phyloP scores from a whole-genome alignment of 1,140 invertebrate genomes.

The Antheraea mylitta region DNA sequence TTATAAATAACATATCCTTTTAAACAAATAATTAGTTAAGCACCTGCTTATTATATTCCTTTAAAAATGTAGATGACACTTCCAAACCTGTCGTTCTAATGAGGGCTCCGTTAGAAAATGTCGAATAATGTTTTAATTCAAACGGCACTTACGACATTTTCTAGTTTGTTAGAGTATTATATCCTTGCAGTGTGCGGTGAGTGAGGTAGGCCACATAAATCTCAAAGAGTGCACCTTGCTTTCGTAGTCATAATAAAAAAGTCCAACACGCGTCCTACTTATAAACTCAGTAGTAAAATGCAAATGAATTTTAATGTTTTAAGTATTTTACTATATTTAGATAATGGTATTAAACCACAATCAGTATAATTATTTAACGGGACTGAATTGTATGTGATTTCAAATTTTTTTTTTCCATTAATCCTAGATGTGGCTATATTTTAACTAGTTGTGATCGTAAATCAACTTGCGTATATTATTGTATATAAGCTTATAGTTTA shows the following conservation, averaged over 20 bases:
- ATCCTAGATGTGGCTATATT: too few species aligned
- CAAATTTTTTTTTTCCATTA: background rate
- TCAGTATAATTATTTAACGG: background rate
- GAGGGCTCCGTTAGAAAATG: background rate
- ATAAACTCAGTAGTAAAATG: conserved; percentile 3
- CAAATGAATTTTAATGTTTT: background rate
- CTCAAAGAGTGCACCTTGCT: background rate
- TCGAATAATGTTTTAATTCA: background rate
- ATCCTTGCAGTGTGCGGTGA: background rate
- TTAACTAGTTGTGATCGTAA: too few species aligned
- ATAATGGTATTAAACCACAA: background rate
- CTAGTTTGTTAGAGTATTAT: background rate
- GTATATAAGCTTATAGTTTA: too few species aligned
- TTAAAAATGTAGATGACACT: background rate
- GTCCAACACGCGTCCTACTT: background rate
- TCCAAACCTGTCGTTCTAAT: background rate
- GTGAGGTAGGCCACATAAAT: background rate
- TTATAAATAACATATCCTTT: conserved; percentile 2
- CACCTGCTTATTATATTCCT: conserved; percentile 1
- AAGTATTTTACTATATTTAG: background rate
- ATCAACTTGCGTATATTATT: too few species aligned
- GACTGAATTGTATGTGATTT: background rate
- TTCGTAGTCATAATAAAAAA: background rate
- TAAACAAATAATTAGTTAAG: background rate
- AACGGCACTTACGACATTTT: background rate